Percentiles rank a stretch among this genome's conserved stretches.
Evolutionary conservation across 2,888 invertebrate genomes (phyloP).

Genomic region (Epicampocera succincta): DNA sequence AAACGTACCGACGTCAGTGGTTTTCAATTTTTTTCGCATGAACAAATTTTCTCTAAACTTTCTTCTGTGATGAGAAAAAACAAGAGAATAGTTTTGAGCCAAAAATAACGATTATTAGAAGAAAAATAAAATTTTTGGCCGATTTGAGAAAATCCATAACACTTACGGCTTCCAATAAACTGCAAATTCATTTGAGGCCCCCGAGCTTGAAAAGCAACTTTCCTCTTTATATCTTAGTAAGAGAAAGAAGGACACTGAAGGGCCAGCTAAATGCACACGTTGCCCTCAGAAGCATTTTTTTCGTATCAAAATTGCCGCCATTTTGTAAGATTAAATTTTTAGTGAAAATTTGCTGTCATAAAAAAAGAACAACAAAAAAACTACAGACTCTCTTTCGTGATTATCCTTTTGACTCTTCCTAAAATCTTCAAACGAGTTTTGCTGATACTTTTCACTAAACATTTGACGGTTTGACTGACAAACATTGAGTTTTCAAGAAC

Average conservation of each 20-base stretch:
- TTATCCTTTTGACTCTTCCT: slow-evolving; percentile 6
- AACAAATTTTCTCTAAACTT: too few relatives aligned
- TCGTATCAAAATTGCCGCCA: slow-evolving; percentile 51
- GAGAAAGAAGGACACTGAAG: not conserved
- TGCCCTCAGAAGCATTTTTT: not conserved
- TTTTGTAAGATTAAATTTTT: slow-evolving; percentile 64
- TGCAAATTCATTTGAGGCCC: not conserved
- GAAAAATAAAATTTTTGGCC: too few relatives aligned
- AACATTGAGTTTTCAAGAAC: slow-evolving; percentile 8
- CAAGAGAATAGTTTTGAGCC: too few relatives aligned
- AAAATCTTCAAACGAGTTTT: slow-evolving; percentile 6
- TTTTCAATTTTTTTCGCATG: too few relatives aligned
- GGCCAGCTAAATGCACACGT: slow-evolving; percentile 11
- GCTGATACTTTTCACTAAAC: slow-evolving; percentile 53
- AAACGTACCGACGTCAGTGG: too few relatives aligned
- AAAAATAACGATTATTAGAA: too few relatives aligned
- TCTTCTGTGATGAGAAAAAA: too few relatives aligned
- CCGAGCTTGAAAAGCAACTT: not conserved
- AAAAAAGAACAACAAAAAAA: slow-evolving; percentile 47
- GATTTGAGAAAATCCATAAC: too few relatives aligned
- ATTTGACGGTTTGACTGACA: slow-evolving; percentile 41
- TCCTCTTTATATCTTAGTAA: not conserved
- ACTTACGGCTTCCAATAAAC: too few relatives aligned
- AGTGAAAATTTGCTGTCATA: slow-evolving; percentile 37
- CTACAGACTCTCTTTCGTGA: slow-evolving; percentile 41